Conservation (phyloP, 2,797 vertebrate genomes). For the Typhlichthys eigenmanni region DNA sequence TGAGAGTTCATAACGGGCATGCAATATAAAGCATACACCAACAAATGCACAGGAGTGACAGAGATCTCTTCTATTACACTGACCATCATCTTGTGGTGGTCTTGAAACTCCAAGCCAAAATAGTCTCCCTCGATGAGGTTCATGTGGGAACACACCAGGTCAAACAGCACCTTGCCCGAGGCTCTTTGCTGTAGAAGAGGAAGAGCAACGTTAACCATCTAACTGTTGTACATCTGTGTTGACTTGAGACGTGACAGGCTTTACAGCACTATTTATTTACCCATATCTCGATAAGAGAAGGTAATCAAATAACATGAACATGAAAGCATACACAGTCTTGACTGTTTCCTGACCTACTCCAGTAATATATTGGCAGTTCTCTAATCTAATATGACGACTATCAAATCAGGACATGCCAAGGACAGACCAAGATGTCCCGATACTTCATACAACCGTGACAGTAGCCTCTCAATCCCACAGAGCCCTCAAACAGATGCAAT, state of each 20-base stretch:
- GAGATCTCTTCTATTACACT: conserved; percentile 41
- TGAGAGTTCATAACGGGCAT: conserved; percentile 12
- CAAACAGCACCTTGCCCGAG: conserved; percentile 90
- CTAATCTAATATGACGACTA: conserved; percentile 8
- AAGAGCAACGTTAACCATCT: background rate
- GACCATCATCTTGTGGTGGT: conserved; percentile 94
- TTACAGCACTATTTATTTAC: too few relatives aligned
- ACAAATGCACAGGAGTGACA: background rate
- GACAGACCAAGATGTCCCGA: background rate
- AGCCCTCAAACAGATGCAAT: background rate
- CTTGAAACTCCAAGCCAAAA: conserved; percentile 95
- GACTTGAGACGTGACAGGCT: too few relatives aligned
- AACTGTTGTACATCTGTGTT: too few relatives aligned
- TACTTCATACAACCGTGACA: conserved; percentile 17
- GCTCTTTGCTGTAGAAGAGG: conserved; percentile 86
- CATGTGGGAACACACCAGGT: conserved; percentile 92
- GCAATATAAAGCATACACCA: background rate
- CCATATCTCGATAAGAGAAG: too few relatives aligned
- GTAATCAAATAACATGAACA: too few relatives aligned
- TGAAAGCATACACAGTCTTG: too few relatives aligned
- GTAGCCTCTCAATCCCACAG: conserved; percentile 18
- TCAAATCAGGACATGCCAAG: background rate
- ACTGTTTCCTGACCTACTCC: too few relatives aligned
- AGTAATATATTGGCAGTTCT: conserved; percentile 12
- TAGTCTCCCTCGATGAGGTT: conserved; percentile 97